phyloP scores from a whole-genome alignment of 2,797 vertebrate species.

The Lepilemur ruficaudatus region DNA sequence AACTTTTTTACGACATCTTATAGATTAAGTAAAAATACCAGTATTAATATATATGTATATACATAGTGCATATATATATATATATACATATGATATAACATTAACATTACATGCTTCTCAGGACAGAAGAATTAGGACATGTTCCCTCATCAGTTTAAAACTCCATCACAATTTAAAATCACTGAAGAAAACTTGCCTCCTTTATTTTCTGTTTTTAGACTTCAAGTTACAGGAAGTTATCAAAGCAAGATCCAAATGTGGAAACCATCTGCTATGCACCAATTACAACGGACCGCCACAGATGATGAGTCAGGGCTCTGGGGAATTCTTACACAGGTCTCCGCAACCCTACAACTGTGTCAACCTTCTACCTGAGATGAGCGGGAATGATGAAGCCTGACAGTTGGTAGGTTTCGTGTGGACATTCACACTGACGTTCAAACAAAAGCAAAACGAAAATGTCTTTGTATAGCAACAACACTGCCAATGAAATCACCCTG shows the following conservation, averaged over 20 bases:
- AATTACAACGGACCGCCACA: slow-evolving; percentile 76
- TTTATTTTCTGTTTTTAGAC: slow-evolving; percentile 73
- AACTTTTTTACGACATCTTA: slow-evolving; percentile 88
- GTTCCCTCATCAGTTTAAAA: slow-evolving; percentile 82
- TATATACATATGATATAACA: slow-evolving; percentile 76
- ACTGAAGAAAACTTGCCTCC: slow-evolving; percentile 81
- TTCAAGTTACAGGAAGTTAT: slow-evolving; percentile 85
- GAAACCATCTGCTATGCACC: slow-evolving; percentile 79
- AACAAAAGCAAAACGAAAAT: slow-evolving; percentile 67
- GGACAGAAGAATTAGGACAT: slow-evolving; percentile 79
- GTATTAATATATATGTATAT: slow-evolving; percentile 86
- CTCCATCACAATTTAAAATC: slow-evolving; percentile 76
- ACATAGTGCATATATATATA: slow-evolving; percentile 88
- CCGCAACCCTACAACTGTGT: slow-evolving; percentile 70
- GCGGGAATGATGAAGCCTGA: slow-evolving; percentile 70
- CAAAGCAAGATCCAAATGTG: slow-evolving; percentile 80
- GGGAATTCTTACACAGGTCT: slow-evolving; percentile 65
- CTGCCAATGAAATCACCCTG: slow-evolving; percentile 78
- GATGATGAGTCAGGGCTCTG: slow-evolving; percentile 68
- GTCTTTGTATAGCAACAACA: slow-evolving; percentile 71
- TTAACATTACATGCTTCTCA: slow-evolving; percentile 86
- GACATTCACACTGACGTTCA: slow-evolving; percentile 70
- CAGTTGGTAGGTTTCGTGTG: slow-evolving; percentile 63
- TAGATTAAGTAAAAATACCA: slow-evolving; percentile 92
- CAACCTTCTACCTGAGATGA: slow-evolving; percentile 86